Base-by-base conservation (phyloP, 2,888 invertebrate species). In the Drosophila mettleri region DNA sequence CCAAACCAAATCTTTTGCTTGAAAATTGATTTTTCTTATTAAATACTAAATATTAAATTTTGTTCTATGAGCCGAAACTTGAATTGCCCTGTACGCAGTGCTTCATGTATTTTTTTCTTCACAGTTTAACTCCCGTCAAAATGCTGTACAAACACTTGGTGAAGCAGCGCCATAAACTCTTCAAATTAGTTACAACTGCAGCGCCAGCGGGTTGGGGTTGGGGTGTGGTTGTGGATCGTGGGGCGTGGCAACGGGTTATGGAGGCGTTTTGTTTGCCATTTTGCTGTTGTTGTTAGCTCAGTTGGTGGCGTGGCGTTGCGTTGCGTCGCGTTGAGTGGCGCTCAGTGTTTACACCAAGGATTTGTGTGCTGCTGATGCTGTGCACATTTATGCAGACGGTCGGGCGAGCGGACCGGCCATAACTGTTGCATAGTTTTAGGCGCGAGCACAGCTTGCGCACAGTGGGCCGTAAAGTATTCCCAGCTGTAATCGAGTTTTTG, bases 401-500 rank as follows among this genome's bases (percentile, higher is more conserved):
- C 16, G 41, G 34, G 24, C 38, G n/a, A n/a, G n/a, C n/a, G n/a
- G n/a, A n/a, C n/a, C n/a, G 31, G 24, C 20, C 22, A 58, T 52
- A 68, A 52, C 60, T 69, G 64, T 69, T 69, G 73, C 74, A 57
- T 51, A 51, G 57, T 54, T 74, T 39, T 51, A 41, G 58, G 59
- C 73, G 55, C 33, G 51, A 43, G 22, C 10, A 45, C 43, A 54
- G 53, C 39, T 41, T 14, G 43, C 33, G 36, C 12, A 33, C 22
- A 38, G 48, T 20, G 46, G 36, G 29, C 14, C 60, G 48, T 58
- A 57, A 53, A 57, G 34, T 51, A 48, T 69, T 64, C 60, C 59
- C 82, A 83, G 78, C 78, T 83, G 82, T 64, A 54, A 78, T 78
- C 46, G 43, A 78, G 73, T 74, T 75, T 78, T 78, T 75, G 68